Base-by-base conservation (phyloP, 2,888 invertebrate genomes). In the Morpho achilles region DNA sequence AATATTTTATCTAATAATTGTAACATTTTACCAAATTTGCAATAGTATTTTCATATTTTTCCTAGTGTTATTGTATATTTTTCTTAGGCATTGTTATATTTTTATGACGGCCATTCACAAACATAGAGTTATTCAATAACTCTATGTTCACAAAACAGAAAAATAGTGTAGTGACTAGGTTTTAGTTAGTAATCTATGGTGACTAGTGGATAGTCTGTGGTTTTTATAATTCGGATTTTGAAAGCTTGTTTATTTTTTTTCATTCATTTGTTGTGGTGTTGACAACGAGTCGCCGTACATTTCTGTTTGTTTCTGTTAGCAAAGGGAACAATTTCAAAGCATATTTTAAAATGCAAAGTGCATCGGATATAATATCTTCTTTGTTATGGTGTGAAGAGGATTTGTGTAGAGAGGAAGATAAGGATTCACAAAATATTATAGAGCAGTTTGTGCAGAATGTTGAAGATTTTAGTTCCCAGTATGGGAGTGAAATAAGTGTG, bases 381-480 rank as follows among this genome's bases (percentile, higher is more conserved):
- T 70, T 89, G 59, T 78, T 85, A 64, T 84, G 85, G 82, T 85
- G 80, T 62, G 85, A 82, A 76, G 79, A 84, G 10, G 80, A 80
- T 44, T 72, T 71, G 44, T 79, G 77, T 60, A 65, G 69, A 5
- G 78, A 82, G 22, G 79, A 82, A 16, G 77, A 84, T 53, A 74
- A 75, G 47, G 80, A 84, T 62, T 75, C 80, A 8, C 77, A 84
- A 67, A 87, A 50, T 55, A 86, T 93, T 71, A 80, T 95, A 44
- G 94, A 96, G 74, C 96, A 96, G 75, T 97, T 94, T 83, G 97
- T 95, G 2, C 92, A 94, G 70, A 93, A 93, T 75, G 96, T 97
- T 47, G 87, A 94, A 50, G 95, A 96, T 79, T 97, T 96, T 77
- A 96, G 96, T 78, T 97, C 97, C 0, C 96, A 96, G 84, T 98